Evolutionary conservation across 2,797 vertebrate species (phyloP), one percentile per base, ranked within the genome.

Genomic region (Tokudaia tokunoshimensis): DNA sequence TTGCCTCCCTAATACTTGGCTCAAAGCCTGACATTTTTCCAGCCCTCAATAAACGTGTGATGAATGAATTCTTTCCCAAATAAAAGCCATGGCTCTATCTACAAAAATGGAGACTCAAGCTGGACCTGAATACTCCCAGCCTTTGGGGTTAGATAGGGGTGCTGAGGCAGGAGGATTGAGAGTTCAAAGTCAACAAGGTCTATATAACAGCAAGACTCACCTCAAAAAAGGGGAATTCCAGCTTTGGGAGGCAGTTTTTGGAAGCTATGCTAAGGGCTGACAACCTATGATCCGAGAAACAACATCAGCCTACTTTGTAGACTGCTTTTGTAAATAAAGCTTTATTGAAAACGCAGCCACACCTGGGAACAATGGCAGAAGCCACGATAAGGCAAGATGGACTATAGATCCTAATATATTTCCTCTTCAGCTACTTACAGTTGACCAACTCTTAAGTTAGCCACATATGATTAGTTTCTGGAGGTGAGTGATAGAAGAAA

Each of bases 241-340:
- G 20, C 24, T 80, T 79, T 52, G 8, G 34, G 55, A 8, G 44
- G 41, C 24, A 55, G 24, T 63, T 87, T 96, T 89, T 31, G 20
- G 17, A 96, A 96, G 72, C 57, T 84, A 44, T 22, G 19, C 85
- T 70, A 55, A 37, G n/a, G 6, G 6, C 55, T 92, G 93, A 55
- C 55, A 87, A 81, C 72, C 37, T 78, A 8, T 50, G 20, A 65
- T 55, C 80, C 4, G 0, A 0, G 22, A 93, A 52, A 67, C 72
- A 79, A 80, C 52, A 14, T 44, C 52, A 89, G 44, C 41, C 52
- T 47, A 6, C n/a, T 95, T 76, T 93, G 50, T 70, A 50, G 86
- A 59, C 31, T 22, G 2, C 78, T 91, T 94, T 94, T 96, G 52
- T 96, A 93, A 95, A 94, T 94, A 85, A 96, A 92, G 65, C 90